phyloP scores from a whole-genome alignment of 1,140 invertebrate genomes.

The Drosophila paulistorum region DNA sequence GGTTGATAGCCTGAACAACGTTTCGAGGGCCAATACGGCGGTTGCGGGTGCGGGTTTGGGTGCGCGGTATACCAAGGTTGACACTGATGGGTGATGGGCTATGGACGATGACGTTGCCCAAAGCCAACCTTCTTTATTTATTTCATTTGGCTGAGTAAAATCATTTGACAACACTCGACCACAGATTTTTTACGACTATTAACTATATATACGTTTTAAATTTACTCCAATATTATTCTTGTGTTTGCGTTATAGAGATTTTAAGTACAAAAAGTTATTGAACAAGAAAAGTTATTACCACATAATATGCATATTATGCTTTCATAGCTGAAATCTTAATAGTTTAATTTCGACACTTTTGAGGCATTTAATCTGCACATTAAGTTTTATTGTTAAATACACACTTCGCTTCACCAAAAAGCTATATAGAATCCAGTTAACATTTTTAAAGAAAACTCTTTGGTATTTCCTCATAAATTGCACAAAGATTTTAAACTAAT shows the following conservation, averaged over 20 bases:
- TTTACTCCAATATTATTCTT: conserved; percentile 1
- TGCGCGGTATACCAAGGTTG: conserved; percentile 35
- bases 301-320: too few relatives aligned
- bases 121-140: conserved; percentile 51
- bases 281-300: not conserved
- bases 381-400: too few relatives aligned
- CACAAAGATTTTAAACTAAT: not conserved
- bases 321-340: too few relatives aligned
- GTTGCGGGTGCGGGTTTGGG: not conserved
- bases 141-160: conserved; percentile 44
- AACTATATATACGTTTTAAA: conserved; percentile 15
- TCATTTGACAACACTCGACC: conserved; percentile 7
- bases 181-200: conserved; percentile 11
- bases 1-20: not conserved
- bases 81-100: conserved; percentile 55
- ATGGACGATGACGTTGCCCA: conserved; percentile 54
- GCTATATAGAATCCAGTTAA: too few relatives aligned
- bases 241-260: not conserved
- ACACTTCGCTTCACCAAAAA: too few relatives aligned
- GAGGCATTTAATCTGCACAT: too few relatives aligned
- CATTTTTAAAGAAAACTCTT: too few relatives aligned
- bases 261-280: not conserved
- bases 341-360: too few relatives aligned
- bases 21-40: not conserved
- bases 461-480: too few relatives aligned